Evolutionary conservation across 2,888 invertebrate genomes (phyloP).

Genomic region (Heteromyza rotundicornis): DNA sequence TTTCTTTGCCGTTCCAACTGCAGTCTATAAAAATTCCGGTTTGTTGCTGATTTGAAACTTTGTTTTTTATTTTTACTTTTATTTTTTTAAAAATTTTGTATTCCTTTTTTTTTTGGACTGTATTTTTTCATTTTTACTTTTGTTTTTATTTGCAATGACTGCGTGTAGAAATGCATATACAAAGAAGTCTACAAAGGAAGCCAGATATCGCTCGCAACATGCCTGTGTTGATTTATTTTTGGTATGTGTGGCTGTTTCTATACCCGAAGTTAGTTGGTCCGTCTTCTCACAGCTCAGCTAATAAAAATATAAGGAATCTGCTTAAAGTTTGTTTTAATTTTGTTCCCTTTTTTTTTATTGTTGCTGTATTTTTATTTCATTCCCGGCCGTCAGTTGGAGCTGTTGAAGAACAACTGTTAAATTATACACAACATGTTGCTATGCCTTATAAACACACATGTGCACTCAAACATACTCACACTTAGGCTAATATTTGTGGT

Average conservation of each 20-base stretch:
- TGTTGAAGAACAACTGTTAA: not conserved
- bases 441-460: not conserved
- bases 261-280: no score
- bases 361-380: no score
- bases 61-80: slow-evolving; percentile 13
- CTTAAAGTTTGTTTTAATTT: not conserved
- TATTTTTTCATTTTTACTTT: slow-evolving; percentile 10
- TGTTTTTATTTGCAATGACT: slow-evolving; percentile 9
- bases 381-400: not conserved
- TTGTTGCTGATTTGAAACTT: slow-evolving; percentile 37
- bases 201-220: not conserved
- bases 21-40: slow-evolving; percentile 40
- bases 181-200: not conserved
- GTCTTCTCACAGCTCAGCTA: no score
- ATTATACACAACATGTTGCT: not conserved
- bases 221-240: not conserved
- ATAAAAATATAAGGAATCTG: no score
- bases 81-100: slow-evolving; percentile 24
- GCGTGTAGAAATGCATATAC: not conserved
- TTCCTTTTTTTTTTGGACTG: slow-evolving; percentile 19
- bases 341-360: not conserved
- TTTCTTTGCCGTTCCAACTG: not conserved
- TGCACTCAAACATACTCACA: not conserved
- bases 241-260: slow-evolving; percentile 1
- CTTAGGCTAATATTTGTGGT: not conserved